A percentile compares a stretch with the other conserved stretches of the same genome.
Conservation (phyloP, 2,797 vertebrate genomes). For the Carduelis carduelis region DNA sequence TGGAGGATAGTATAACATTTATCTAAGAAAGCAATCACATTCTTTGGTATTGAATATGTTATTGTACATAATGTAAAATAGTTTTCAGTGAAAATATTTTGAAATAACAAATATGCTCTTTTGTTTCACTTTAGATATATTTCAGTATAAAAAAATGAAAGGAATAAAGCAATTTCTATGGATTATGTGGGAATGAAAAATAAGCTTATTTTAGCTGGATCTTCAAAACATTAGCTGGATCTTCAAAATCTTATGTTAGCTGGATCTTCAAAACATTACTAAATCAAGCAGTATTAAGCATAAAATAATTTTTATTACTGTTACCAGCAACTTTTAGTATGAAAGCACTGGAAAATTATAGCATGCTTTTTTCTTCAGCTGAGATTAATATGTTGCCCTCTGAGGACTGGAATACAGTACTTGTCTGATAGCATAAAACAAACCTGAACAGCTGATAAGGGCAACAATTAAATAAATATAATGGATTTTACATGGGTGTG, state of each 20-base stretch:
- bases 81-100: conserved; percentile 8
- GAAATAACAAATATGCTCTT: background rate
- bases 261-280: background rate
- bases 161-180: conserved; percentile 5
- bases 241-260: background rate
- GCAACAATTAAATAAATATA: conserved; percentile 4
- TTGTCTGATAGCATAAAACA: conserved; percentile 10
- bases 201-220: background rate
- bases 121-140: background rate
- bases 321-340: background rate
- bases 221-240: background rate
- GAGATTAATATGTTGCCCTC: background rate
- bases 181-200: background rate
- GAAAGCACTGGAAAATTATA: conserved; percentile 11
- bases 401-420: background rate
- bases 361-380: background rate
- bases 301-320: conserved; percentile 29
- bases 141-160: background rate
- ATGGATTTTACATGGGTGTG: conserved; percentile 1
- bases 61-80: background rate
- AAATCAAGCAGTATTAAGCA: background rate
- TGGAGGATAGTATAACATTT: conserved; percentile 5
- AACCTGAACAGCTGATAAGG: conserved; percentile 40
- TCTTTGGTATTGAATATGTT: background rate
- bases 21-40: background rate